Base-by-base conservation (phyloP, 2,888 invertebrate genomes). In the Diploptera punctata region DNA sequence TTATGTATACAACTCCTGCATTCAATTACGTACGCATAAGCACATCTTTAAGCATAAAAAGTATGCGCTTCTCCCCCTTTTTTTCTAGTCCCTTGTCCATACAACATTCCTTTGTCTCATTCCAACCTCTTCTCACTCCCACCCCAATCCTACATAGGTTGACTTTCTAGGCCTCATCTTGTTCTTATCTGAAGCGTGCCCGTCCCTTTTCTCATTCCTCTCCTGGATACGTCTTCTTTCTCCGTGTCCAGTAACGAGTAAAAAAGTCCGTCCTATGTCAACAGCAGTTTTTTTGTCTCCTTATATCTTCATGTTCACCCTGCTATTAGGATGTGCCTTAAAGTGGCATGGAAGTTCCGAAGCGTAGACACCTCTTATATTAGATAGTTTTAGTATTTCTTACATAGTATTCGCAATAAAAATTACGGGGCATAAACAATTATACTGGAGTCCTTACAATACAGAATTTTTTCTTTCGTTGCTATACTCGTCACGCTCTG, bases 231-330 rank as follows among this genome's bases (percentile, higher is more conserved):
- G 13, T 21, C 19, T 9, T 54, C 47, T 26, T 24, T 26, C 54
- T 54, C 26, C 26, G 7, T 54, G 26, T 54, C 54, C 26, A 13
- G 54, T 26, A 16, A 54, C 33, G 10, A 33, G 33, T 7, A 54
- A 54, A 54, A 54, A 65, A 65, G 43, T 47, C 65, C 65, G n/a
- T 26, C 18, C 4, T 65, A 47, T 47, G 65, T 65, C 65, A 47
- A 65, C 65, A 65, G n/a, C 65, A 65, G 47, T 9, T 3, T 10
- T 10, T 7, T n/a, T n/a, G n/a, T 10, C 10, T 10, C 33, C 33
- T 33, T 33, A 33, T 33, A 33, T 33, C 10, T 10, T 10, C 33
- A 33, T 33, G n/a, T n/a, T n/a, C n/a, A n/a, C n/a, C n/a, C n/a
- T n/a, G n/a, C n/a, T n/a, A n/a, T n/a, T n/a, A n/a, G n/a, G n/a